Evolutionary conservation across 2,888 invertebrate genomes (phyloP).

Genomic region (Boloria selene): DNA sequence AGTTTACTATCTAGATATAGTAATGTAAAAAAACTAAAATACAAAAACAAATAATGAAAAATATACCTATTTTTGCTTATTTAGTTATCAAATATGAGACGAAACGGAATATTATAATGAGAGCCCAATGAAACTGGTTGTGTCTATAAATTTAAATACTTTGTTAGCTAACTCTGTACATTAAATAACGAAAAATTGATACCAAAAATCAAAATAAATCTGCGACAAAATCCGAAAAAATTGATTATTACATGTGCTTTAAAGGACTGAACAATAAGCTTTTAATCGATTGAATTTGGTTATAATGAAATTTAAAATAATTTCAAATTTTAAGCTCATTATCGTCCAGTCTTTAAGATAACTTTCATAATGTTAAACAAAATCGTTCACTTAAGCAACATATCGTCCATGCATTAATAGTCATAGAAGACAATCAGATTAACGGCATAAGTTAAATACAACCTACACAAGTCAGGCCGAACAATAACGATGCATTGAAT

Average conservation of each 20-base stretch:
- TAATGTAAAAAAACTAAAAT: too few relatives aligned
- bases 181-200: constrained; percentile 25
- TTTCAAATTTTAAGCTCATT: not conserved
- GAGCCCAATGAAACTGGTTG: constrained; percentile 34
- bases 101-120: constrained; percentile 29
- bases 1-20: too few relatives aligned
- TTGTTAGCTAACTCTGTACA: constrained; percentile 22
- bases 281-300: not conserved
- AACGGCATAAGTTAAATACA: constrained; percentile 38
- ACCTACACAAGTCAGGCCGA: constrained; percentile 52
- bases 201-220: too few relatives aligned
- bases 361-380: too few relatives aligned
- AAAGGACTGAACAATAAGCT: constrained; percentile 8
- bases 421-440: constrained; percentile 35
- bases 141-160: constrained; percentile 39
- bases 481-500: constrained; percentile 70
- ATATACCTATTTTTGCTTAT: not conserved
- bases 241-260: constrained; percentile 19
- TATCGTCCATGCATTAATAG: constrained; percentile 11
- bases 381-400: not conserved
- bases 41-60: too few relatives aligned
- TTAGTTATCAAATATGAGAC: not conserved
- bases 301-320: too few relatives aligned
- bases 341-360: too few relatives aligned
- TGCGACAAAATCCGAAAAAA: too few relatives aligned